Percentiles rank a stretch among this genome's conserved stretches.
Conservation (phyloP, 2,888 invertebrate genomes). For the Poecilobothrus nobilitatus region DNA sequence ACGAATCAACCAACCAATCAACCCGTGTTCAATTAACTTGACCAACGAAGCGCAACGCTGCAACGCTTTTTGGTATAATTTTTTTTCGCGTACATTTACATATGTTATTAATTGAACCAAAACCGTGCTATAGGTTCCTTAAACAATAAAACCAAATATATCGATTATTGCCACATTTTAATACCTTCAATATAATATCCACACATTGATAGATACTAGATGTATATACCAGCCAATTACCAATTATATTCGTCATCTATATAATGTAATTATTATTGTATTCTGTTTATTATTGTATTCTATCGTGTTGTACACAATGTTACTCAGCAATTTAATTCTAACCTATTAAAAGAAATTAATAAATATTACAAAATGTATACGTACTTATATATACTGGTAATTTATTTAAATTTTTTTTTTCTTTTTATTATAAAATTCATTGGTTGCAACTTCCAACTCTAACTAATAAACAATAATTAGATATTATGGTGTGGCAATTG, state of each 20-base stretch:
- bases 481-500: neutral
- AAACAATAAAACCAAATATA: neutral
- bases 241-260: neutral
- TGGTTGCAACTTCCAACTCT: no score
- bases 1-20: neutral
- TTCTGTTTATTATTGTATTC: no score
- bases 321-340: no score
- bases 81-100: neutral
- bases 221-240: neutral
- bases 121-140: neutral
- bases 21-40: neutral
- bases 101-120: neutral
- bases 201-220: neutral
- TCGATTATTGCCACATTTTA: neutral
- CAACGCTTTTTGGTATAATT: neutral
- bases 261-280: no score
- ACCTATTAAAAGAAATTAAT: no score
- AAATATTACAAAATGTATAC: no score
- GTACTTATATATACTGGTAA: no score
- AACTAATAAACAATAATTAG: neutral
- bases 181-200: neutral
- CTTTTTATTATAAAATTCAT: no score
- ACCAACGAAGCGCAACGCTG: neutral
- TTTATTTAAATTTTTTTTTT: no score
- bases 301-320: no score